Base-by-base conservation (phyloP, 2,113 vertebrate species). In the Labeo catla region DNA sequence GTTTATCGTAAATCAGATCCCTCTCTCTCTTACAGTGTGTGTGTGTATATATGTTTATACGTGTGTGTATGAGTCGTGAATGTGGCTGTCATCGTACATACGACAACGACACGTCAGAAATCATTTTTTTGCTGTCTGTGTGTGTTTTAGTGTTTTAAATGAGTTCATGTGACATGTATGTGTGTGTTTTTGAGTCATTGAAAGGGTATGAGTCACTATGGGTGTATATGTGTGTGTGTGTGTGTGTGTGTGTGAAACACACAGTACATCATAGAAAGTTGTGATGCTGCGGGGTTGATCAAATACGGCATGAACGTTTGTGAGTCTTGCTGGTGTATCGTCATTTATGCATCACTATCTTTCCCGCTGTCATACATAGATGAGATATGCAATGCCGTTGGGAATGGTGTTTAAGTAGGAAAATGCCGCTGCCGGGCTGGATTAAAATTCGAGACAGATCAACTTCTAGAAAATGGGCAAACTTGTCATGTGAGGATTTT, bases 181-280 rank as follows among this genome's bases (percentile, higher is more conserved):
- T 82, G 23, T 82, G 49, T 89, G 72, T 86, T 28, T 68, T 36
- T 63, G 28, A 68, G 19, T 85, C 90, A 83, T 47, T 87, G 88
- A 36, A n/a, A 77, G 63, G 80, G 91, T 91, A 88, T 93, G 91
- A 93, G 91, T 93, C 87, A 92, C 91, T 91, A 86, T 91, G 89
- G 92, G 90, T 91, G 84, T 92, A 84, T 76, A 86, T 91, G 39
- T 81, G 86, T 90, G 87, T 85, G 82, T 89, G 86, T 89, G 87
- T 89, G 89, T 89, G 59, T 70, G 82, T 90, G 92, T 82, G 78
- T 59, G 57, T 59, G 57, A 59, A 59, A 59, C 19, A 59, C 54
- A 57, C 57, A 59, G 57, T 59, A 59, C 78, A 79, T 59, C 49
- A 23, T 81, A 73, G 82, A 84, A 73, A 84, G 82, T 84, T 84